Conservation (phyloP, 2,797 vertebrate genomes). For the Scomberomorus guttatus region DNA sequence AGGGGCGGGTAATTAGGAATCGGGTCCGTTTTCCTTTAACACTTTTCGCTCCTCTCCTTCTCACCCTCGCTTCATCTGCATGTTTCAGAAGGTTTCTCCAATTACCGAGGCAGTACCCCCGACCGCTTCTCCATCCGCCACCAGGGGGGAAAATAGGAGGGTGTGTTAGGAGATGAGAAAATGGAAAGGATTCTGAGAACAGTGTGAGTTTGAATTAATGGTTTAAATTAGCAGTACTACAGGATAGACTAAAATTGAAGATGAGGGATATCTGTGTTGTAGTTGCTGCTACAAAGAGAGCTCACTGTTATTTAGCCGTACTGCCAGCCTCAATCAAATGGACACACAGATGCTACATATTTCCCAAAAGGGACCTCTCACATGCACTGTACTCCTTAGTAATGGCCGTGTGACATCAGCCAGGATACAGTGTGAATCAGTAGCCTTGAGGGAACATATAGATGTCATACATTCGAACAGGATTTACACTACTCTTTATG, state of each 20-base stretch:
- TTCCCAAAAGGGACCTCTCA: conserved; percentile 12
- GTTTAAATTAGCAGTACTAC: conserved; percentile 62
- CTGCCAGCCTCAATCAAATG: conserved; percentile 15
- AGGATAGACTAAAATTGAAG: conserved; percentile 37
- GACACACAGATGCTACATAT: conserved; percentile 36
- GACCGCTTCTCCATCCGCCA: conserved; percentile 71
- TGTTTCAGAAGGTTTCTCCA: conserved; percentile 83
- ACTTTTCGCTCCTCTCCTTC: conserved; percentile 58
- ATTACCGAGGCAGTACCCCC: conserved; percentile 77
- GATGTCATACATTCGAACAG: conserved; percentile 32
- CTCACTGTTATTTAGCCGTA: conserved; percentile 4
- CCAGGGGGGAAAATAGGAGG: conserved; percentile 58
- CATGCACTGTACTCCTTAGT: conserved; percentile 15
- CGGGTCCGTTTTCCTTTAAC: conserved; percentile 72
- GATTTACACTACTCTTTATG: conserved; percentile 29
- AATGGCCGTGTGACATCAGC: conserved; percentile 32
- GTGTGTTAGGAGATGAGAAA: conserved; percentile 56
- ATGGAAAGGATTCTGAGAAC: conserved; percentile 60
- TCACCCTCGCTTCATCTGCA: conserved; percentile 82
- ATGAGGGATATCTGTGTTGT: conserved; percentile 25
- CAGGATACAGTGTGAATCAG: conserved; percentile 32
- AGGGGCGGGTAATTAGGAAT: conserved; percentile 79
- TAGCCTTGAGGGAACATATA: conserved; percentile 37
- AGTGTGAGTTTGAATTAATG: conserved; percentile 79
- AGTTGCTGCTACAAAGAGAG: conserved; percentile 11